Conservation (phyloP, 2,888 invertebrate species). For the Machimus atricapillus region DNA sequence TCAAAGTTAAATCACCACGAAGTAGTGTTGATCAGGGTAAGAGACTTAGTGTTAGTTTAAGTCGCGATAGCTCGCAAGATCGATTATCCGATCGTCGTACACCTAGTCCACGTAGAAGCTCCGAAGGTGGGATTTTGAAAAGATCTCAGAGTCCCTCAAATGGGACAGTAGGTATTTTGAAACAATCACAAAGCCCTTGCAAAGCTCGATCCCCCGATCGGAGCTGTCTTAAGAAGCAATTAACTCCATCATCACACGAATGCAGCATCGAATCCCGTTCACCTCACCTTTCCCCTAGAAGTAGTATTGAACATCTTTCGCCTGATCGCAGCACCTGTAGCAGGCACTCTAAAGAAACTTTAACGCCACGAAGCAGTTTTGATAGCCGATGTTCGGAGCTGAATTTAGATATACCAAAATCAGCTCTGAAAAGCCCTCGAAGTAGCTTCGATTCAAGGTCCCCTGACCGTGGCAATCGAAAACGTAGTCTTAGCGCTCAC, state of each 20-base stretch:
- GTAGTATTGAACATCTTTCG: conserved; percentile 60
- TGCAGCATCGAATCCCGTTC: conserved; percentile 59
- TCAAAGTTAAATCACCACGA: conserved; percentile 65
- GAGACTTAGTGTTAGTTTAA: conserved; percentile 57
- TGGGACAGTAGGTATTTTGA: conserved; percentile 53
- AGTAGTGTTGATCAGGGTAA: conserved; percentile 65
- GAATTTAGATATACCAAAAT: conserved; percentile 56
- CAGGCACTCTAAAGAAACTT: conserved; percentile 50
- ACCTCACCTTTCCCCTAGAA: conserved; percentile 59
- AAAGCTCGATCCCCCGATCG: conserved; percentile 61
- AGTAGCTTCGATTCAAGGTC: conserved; percentile 56
- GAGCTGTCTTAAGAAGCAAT: conserved; percentile 57
- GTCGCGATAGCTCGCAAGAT: conserved; percentile 60
- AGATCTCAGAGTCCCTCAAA: conserved; percentile 54
- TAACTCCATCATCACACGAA: conserved; percentile 54
- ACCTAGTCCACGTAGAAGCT: conserved; percentile 59
- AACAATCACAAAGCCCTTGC: conserved; percentile 57
- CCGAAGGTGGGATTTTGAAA: conserved; percentile 60
- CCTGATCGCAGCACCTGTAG: conserved; percentile 57
- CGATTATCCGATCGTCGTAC: conserved; percentile 57
- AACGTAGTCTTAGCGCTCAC: conserved; percentile 61
- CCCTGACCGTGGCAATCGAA: conserved; percentile 54
- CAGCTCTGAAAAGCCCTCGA: conserved; percentile 52
- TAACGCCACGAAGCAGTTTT: conserved; percentile 60
- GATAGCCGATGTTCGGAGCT: conserved; percentile 59